Evolutionary conservation across 92 coral and sea anemone genomes (phyloP), one percentile per base, ranked within the genome.

Genomic region (Parazoanthus atlanticus): DNA sequence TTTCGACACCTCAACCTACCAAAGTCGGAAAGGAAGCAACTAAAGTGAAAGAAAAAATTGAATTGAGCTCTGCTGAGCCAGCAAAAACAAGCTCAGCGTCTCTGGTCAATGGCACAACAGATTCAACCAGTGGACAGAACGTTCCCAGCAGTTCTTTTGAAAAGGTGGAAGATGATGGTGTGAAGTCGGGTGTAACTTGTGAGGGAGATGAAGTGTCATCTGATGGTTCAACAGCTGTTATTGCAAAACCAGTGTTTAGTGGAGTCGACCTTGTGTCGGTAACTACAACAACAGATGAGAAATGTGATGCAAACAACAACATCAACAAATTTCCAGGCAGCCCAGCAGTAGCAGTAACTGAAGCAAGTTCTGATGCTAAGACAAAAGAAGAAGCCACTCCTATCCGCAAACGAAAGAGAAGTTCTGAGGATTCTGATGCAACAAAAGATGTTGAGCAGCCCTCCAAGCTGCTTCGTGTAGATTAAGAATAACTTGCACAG

Each of bases 261-360:
- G 41, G 26, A 40, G 61, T 29, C 6, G 2, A 29, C 34, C 7
- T 3, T 28, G 40, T 3, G 12, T 84, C 66, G 3, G 64, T 40
- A 21, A 9, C 38, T 28, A 28, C n/a, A 10, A 1, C 30, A 41
- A 8, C 29, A 9, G 73, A 33, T 33, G 41, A 81, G 31, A 40
- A 84, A 28, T 43, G 26, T 82, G 86, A 82, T 82, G 3, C 41
- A 43, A 36, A 82, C 75, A 82, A 65, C 86, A 81, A 69, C 38
- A 43, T n/a, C 30, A 41, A 69, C 30, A 72, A 70, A 13, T 17
- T 7, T 36, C 34, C 30, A 26, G 54, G 28, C 28, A 30, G 30
- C 78, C 58, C 21, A 13, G 58, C 58, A 52, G 32, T 17, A n/a
- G 17, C 32, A 41, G 87, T 26, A 28, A 26, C 36, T 43, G 58